Percentiles rank a stretch among this genome's conserved stretches.
These are phyloP conservation scores for Ganaspis sp. DNA, from an alignment of 1,140 invertebrate species.

Conservation along the genomic window DNA sequence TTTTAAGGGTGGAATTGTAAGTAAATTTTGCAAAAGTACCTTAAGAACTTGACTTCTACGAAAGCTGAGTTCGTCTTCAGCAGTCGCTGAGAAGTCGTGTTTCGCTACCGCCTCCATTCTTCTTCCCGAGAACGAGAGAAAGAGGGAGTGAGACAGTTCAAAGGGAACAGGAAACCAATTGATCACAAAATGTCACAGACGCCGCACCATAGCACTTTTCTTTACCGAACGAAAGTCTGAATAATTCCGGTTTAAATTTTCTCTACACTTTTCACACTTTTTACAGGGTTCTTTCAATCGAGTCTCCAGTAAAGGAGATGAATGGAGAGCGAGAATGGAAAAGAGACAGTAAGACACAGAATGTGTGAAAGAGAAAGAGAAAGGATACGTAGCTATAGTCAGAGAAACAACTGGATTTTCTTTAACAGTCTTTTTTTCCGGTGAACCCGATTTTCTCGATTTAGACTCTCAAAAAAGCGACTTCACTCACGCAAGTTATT, in stretches of 20 bases:
- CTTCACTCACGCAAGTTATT: background rate
- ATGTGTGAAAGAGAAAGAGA: slow-evolving; percentile 38
- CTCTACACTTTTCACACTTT: slow-evolving; percentile 38
- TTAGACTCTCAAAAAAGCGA: background rate
- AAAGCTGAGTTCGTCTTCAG: slow-evolving; percentile 99
- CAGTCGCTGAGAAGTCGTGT: slow-evolving; percentile 98
- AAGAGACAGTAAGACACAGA: slow-evolving; percentile 33
- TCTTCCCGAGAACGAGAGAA: slow-evolving; percentile 40
- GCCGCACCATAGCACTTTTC: slow-evolving; percentile 8
- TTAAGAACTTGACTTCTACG: slow-evolving; percentile 95
- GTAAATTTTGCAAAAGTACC: slow-evolving; percentile 78
- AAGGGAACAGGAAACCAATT: slow-evolving; percentile 13
- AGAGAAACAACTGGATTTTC: slow-evolving; percentile 16
- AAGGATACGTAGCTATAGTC: slow-evolving; percentile 19
- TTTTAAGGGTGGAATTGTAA: background rate
- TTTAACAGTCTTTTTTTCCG: slow-evolving; percentile 19
- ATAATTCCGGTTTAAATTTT: slow-evolving; percentile 30
- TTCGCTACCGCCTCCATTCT: slow-evolving; percentile 98
- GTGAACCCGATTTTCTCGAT: slow-evolving; percentile 29
- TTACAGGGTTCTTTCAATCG: slow-evolving; percentile 21
- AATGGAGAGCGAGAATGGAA: slow-evolving; percentile 41
- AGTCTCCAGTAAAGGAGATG: slow-evolving; percentile 30
- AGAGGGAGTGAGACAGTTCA: slow-evolving; percentile 21
- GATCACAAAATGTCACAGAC: slow-evolving; percentile 30
- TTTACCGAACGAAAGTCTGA: slow-evolving; percentile 1